phyloP scores from a whole-genome alignment of 64 coral and sea anemone genomes.

The Montipora cactus region DNA sequence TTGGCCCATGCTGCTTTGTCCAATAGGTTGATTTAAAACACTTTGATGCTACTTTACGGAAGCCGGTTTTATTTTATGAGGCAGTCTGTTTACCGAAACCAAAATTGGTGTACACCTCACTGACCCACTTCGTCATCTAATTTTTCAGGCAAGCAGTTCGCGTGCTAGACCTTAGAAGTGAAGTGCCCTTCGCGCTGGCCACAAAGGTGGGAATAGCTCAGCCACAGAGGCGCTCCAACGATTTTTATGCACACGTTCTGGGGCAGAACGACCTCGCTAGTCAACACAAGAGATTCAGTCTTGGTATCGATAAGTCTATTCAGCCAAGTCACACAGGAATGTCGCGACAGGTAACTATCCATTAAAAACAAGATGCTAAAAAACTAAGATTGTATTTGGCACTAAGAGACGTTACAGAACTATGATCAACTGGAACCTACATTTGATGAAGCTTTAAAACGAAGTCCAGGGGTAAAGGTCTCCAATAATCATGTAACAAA shows the following conservation, averaged over 20 bases:
- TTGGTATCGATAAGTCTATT: conserved; percentile 16
- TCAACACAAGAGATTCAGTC: conserved; percentile 42
- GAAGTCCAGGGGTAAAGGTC: too few relatives aligned
- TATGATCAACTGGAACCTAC: background rate
- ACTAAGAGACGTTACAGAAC: too few relatives aligned
- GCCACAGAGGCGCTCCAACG: conserved; percentile 33
- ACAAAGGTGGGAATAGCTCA: conserved; percentile 70
- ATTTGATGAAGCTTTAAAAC: too few relatives aligned
- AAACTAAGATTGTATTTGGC: too few relatives aligned
- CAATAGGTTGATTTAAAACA: too few relatives aligned
- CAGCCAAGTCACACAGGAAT: background rate
- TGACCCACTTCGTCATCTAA: background rate
- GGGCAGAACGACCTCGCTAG: conserved; percentile 21
- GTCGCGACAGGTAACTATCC: background rate
- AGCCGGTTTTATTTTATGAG: too few relatives aligned
- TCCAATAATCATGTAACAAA: too few relatives aligned
- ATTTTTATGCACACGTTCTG: background rate
- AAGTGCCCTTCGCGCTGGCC: background rate
- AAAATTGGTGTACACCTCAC: background rate
- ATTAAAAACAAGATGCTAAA: background rate
- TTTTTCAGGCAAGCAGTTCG: conserved; percentile 31
- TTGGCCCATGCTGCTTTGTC: too few relatives aligned
- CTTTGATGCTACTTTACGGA: too few relatives aligned
- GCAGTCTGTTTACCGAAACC: too few relatives aligned
- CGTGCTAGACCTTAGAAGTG: conserved; percentile 15